A percentile compares a stretch with the other conserved stretches of the same genome.
Evolutionary conservation across 2,888 invertebrate species (phyloP).

Genomic region (Melinaea marsaeus): DNA sequence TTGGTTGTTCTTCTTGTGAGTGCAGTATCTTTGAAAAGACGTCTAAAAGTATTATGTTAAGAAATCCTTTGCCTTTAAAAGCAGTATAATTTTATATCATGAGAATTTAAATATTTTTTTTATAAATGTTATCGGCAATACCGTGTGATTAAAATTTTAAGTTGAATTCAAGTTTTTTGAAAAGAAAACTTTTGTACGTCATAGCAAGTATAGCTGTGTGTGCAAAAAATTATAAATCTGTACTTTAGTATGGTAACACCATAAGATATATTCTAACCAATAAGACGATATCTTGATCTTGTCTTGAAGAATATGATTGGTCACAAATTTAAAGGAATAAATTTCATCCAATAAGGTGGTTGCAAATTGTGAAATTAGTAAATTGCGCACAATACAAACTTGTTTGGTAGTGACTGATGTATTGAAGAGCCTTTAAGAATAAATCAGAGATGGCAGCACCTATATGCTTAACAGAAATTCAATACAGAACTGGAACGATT

Average conservation of each 20-base stretch:
- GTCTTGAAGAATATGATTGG: conserved; percentile 20
- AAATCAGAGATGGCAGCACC: conserved; percentile 58
- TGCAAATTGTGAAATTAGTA: conserved; percentile 17
- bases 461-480: conserved; percentile 54
- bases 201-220: conserved; percentile 45
- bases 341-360: conserved; percentile 28
- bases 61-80: background rate
- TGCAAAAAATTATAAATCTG: conserved; percentile 35
- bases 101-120: background rate
- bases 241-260: conserved; percentile 28
- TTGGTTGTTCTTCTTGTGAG: conserved; percentile 52
- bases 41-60: conserved; percentile 10
- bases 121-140: background rate
- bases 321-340: conserved; percentile 6
- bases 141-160: background rate
- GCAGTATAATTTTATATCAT: conserved; percentile 1
- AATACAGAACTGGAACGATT: conserved; percentile 43
- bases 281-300: conserved; percentile 12
- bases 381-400: conserved; percentile 17
- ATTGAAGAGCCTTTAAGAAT: conserved; percentile 9
- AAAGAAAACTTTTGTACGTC: conserved; percentile 21
- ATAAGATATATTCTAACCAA: conserved; percentile 28
- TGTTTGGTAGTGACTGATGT: conserved; percentile 13
- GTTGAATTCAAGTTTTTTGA: background rate
- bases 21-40: conserved; percentile 48